Percentiles rank a stretch among this genome's conserved stretches.
Conservation (phyloP, 1,140 invertebrate genomes). For the Lepidurus couesii region DNA sequence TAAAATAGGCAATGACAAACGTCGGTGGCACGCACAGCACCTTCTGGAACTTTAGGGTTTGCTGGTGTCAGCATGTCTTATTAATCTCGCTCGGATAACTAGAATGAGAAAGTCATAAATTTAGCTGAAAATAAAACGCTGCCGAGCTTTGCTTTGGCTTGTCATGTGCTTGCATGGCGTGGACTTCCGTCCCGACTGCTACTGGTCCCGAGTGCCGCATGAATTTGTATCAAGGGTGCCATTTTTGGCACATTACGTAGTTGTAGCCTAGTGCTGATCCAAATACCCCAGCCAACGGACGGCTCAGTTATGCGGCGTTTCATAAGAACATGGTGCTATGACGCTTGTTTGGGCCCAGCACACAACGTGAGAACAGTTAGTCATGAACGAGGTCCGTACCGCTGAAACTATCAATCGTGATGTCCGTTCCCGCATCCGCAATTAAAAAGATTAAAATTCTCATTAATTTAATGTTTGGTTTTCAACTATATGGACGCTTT, state of each 20-base stretch:
- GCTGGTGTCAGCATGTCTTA: background rate
- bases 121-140: conserved; percentile 5
- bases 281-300: too few relatives aligned
- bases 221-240: background rate
- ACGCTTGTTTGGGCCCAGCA: too few relatives aligned
- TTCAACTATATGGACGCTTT: too few relatives aligned
- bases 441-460: too few relatives aligned
- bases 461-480: too few relatives aligned
- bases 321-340: too few relatives aligned
- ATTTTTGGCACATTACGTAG: background rate
- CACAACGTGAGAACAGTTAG: too few relatives aligned
- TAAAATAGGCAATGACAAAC: background rate
- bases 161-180: background rate
- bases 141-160: conserved; percentile 4
- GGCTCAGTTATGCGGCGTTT: too few relatives aligned
- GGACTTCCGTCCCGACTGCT: background rate
- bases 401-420: too few relatives aligned
- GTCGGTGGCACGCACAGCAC: background rate
- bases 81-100: background rate
- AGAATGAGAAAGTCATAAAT: background rate
- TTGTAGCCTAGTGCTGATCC: too few relatives aligned
- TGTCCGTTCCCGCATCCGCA: too few relatives aligned
- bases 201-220: background rate
- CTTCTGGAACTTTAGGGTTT: background rate
- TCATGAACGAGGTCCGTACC: too few relatives aligned